A percentile compares a stretch with the other conserved stretches of the same genome.
Conservation (phyloP, 1,140 invertebrate species). For the Choristoneura fumiferana region DNA sequence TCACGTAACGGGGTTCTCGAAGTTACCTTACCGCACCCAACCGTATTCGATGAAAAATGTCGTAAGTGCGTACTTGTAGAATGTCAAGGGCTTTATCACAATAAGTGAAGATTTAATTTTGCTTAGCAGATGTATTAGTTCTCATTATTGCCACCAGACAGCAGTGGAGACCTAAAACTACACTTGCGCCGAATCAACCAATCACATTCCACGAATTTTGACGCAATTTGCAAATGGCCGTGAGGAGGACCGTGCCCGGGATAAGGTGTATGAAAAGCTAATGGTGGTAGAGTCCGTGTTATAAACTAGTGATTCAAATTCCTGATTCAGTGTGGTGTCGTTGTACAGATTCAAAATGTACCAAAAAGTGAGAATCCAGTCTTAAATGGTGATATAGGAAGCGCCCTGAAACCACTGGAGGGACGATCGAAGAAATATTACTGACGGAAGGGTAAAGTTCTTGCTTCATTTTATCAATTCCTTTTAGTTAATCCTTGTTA, state of each 20-base stretch:
- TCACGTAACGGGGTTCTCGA: constrained; percentile 73
- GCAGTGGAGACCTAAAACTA: constrained; percentile 45
- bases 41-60: constrained; percentile 40
- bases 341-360: constrained; percentile 72
- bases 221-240: constrained; percentile 79
- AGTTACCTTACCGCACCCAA: constrained; percentile 70
- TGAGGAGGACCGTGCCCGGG: constrained; percentile 72
- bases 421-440: constrained; percentile 64
- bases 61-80: constrained; percentile 30
- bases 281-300: constrained; percentile 69
- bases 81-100: neutral
- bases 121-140: constrained; percentile 41
- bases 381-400: constrained; percentile 76
- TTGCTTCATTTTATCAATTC: constrained; percentile 46
- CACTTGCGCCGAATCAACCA: constrained; percentile 66
- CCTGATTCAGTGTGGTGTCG: constrained; percentile 67
- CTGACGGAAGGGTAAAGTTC: constrained; percentile 76
- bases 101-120: constrained; percentile 21
- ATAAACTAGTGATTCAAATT: constrained; percentile 71
- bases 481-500: constrained; percentile 23
- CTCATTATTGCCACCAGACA: constrained; percentile 41
- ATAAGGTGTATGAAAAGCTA: constrained; percentile 73
- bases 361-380: constrained; percentile 76
- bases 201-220: constrained; percentile 70
- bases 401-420: constrained; percentile 67